These are phyloP conservation scores for Zoanthus solanderi DNA, from an alignment of 92 coral and sea anemone species.

Conservation along the genomic window DNA sequence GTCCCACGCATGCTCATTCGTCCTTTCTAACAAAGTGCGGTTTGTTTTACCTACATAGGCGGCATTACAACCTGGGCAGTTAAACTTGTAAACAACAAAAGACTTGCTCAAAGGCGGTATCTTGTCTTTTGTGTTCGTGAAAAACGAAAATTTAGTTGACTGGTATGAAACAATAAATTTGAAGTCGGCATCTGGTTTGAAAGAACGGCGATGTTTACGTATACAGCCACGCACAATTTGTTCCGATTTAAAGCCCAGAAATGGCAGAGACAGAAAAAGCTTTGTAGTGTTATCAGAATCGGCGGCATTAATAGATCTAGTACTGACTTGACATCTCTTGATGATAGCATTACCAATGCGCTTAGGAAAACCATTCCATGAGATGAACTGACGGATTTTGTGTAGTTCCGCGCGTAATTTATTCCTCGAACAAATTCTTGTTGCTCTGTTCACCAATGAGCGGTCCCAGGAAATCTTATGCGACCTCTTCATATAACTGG, in stretches of 20 bases:
- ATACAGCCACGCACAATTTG: neutral
- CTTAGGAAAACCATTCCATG: slow-evolving; percentile 41
- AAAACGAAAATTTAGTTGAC: too few relatives aligned
- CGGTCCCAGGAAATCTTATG: slow-evolving; percentile 31
- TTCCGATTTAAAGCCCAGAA: too few relatives aligned
- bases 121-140: too few relatives aligned
- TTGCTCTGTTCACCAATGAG: slow-evolving; percentile 15
- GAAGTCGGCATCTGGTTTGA: neutral
- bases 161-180: too few relatives aligned
- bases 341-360: neutral
- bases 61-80: too few relatives aligned
- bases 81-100: too few relatives aligned
- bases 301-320: neutral
- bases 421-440: slow-evolving; percentile 15
- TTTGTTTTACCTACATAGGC: neutral
- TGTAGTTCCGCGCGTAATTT: too few relatives aligned
- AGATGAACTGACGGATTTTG: slow-evolving; percentile 3
- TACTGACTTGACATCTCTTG: neutral
- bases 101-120: too few relatives aligned
- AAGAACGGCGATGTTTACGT: slow-evolving; percentile 5
- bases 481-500: slow-evolving; percentile 26
- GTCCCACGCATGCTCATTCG: neutral
- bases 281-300: neutral
- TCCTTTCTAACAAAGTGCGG: neutral
- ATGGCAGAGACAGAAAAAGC: too few relatives aligned